Percentiles rank a stretch among this genome's conserved stretches.
Evolutionary conservation across 2,113 vertebrate genomes (phyloP).

Genomic region (Nicator chloris): DNA sequence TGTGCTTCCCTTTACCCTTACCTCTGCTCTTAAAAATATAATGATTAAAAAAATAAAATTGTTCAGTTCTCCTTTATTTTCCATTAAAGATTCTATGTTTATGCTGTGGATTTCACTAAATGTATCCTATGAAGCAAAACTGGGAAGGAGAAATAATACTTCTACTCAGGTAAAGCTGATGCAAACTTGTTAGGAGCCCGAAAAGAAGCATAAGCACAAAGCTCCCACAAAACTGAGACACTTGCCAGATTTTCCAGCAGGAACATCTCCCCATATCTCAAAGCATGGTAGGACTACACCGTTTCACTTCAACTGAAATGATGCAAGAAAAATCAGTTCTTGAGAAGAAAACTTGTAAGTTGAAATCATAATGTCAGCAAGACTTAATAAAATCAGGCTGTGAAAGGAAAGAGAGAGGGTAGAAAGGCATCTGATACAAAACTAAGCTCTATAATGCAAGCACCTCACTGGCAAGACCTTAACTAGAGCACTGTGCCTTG

Average conservation of each 20-base stretch:
- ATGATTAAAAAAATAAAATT: neutral
- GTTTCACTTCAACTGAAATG: neutral
- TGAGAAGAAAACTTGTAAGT: neutral
- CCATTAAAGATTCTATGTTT: neutral
- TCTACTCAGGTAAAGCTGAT: neutral
- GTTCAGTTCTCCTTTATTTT: neutral
- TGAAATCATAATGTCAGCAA: neutral
- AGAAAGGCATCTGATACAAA: neutral
- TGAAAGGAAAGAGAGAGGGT: neutral
- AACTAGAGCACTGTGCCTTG: neutral
- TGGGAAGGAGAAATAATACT: neutral
- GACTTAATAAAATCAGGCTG: neutral
- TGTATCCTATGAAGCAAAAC: neutral
- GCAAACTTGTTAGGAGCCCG: neutral
- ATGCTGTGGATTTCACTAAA: neutral
- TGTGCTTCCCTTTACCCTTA: neutral
- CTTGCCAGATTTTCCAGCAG: neutral
- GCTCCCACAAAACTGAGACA: neutral
- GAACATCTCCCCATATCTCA: neutral
- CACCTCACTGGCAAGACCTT: neutral
- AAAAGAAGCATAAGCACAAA: neutral
- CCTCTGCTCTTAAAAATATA: neutral
- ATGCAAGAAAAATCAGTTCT: neutral
- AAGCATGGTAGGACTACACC: neutral
- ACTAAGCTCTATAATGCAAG: neutral